Conservation (phyloP, 2,888 invertebrate species). For the Aspidiotus destructor region DNA sequence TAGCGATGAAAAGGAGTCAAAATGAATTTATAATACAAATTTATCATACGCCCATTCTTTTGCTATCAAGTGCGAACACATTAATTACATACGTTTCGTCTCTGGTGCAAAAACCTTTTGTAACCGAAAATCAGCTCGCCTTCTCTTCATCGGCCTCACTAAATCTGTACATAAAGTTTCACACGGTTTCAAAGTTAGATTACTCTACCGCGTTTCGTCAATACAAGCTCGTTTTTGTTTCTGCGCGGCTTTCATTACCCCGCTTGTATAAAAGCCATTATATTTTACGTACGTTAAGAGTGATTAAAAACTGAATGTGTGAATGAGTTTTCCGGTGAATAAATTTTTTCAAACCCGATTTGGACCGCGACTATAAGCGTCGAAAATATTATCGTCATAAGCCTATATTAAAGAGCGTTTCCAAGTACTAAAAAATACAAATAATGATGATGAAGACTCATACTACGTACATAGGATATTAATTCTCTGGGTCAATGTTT, state of each 20-base stretch:
- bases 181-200: neutral
- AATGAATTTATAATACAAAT: neutral
- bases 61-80: neutral
- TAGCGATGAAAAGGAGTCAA: neutral
- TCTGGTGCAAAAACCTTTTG: neutral
- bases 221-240: too few species aligned
- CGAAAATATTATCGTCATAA: neutral
- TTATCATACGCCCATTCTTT: conserved; percentile 2
- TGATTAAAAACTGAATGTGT: too few species aligned
- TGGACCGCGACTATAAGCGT: too few species aligned
- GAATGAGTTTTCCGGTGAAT: too few species aligned
- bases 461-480: neutral
- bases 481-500: conserved; percentile 2
- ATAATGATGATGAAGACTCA: too few species aligned
- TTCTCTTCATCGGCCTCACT: neutral
- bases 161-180: neutral
- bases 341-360: too few species aligned
- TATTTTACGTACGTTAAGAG: too few species aligned
- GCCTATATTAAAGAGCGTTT: neutral
- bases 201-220: too few species aligned
- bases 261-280: too few species aligned
- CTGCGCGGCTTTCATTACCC: too few species aligned
- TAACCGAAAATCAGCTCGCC: neutral
- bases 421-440: neutral
- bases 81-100: neutral